Evolutionary conservation across 2,113 vertebrate genomes (phyloP).

Genomic region (Zeus faber): DNA sequence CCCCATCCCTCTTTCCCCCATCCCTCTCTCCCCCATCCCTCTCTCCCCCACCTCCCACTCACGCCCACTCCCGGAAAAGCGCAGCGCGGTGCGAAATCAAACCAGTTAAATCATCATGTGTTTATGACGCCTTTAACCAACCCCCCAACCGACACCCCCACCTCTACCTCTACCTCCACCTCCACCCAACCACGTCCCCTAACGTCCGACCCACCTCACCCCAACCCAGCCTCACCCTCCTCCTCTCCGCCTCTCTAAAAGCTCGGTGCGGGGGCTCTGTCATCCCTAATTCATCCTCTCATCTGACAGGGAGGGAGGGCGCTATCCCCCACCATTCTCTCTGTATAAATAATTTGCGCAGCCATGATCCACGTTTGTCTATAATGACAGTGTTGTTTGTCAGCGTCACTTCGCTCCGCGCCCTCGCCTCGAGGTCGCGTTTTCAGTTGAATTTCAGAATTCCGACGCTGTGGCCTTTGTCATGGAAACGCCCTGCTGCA

Average conservation of each 20-base stretch:
- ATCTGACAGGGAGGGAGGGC: constrained; percentile 9
- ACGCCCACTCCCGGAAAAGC: constrained; percentile 46
- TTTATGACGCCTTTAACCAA: constrained; percentile 62
- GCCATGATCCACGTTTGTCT: constrained; percentile 20
- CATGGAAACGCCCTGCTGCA: too few species aligned
- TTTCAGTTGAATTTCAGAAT: too few species aligned
- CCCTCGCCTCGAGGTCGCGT: too few species aligned
- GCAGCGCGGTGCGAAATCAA: constrained; percentile 57
- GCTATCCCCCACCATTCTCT: too few species aligned
- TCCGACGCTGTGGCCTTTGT: too few species aligned
- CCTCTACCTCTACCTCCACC: too few species aligned
- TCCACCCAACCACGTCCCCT: too few species aligned
- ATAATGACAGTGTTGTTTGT: constrained; percentile 7
- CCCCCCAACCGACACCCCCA: constrained; percentile 12
- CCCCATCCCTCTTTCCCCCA: constrained; percentile 18
- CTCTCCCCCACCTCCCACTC: constrained; percentile 16
- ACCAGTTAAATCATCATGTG: constrained; percentile 62
- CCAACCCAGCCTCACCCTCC: constrained; percentile 7
- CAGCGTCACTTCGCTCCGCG: too few species aligned
- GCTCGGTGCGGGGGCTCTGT: constrained; percentile 47
- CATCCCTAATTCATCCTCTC: constrained; percentile 63
- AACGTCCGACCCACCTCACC: too few species aligned
- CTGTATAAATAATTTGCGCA: constrained; percentile 43
- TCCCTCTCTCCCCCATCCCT: background rate
- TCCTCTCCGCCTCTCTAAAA: constrained; percentile 49